Conservation (phyloP, 2,888 invertebrate species). For the Torymus aiolomorphi region DNA sequence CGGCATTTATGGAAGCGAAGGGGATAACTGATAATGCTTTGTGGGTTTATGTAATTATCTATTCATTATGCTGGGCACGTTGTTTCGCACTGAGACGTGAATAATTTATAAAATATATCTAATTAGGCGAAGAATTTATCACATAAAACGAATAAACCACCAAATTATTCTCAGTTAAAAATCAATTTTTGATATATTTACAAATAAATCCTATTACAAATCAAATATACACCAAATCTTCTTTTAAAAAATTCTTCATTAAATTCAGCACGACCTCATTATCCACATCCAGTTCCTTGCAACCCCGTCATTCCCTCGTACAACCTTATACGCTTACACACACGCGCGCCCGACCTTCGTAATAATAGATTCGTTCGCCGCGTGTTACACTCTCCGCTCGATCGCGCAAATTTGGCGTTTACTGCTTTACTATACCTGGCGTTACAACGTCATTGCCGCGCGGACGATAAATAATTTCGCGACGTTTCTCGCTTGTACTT, state of each 20-base stretch:
- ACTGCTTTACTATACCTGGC: background rate
- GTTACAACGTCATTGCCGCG: constrained; percentile 45
- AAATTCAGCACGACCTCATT: too few species aligned
- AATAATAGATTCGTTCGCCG: constrained; percentile 36
- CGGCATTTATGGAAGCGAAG: background rate
- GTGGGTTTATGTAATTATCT: constrained; percentile 2
- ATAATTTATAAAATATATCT: background rate
- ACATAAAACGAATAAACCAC: background rate
- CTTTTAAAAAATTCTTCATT: too few species aligned
- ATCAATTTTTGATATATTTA: too few species aligned
- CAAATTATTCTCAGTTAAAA: too few species aligned
- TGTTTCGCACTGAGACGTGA: too few species aligned
- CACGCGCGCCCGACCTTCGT: background rate
- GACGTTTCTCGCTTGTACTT: constrained; percentile 17
- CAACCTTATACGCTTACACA: too few species aligned
- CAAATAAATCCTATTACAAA: too few species aligned
- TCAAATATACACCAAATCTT: too few species aligned
- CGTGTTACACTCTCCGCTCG: too few species aligned
- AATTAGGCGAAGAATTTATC: background rate
- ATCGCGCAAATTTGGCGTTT: constrained; percentile 12
- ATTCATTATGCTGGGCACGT: background rate
- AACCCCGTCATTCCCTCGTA: too few species aligned
- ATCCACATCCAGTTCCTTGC: too few species aligned
- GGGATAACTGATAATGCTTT: background rate
- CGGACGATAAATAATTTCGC: constrained; percentile 50